A percentile compares a stretch with the other conserved stretches of the same genome.
phyloP scores from a whole-genome alignment of 2,113 vertebrate species.

The Bos indicus region DNA sequence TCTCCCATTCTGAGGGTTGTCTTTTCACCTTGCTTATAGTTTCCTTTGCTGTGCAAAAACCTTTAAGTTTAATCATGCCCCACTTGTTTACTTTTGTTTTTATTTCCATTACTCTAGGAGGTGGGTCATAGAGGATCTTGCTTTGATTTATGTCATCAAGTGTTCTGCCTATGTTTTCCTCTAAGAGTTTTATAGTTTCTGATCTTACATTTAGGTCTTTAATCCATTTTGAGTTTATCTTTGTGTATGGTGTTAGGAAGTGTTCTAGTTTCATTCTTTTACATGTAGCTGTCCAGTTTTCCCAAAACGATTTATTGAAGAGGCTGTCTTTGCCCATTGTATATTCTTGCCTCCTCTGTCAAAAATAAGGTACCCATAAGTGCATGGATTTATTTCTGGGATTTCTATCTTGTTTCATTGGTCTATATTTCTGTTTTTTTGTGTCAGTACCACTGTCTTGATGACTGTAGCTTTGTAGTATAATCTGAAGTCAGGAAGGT shows the following conservation, averaged over 20 bases:
- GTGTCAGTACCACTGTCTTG: background rate
- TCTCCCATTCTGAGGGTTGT: background rate
- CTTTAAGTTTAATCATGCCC: background rate
- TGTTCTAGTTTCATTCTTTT: background rate
- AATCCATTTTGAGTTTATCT: background rate
- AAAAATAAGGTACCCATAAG: background rate
- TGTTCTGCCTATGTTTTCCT: background rate
- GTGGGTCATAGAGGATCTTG: background rate
- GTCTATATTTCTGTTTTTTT: background rate
- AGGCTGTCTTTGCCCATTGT: background rate
- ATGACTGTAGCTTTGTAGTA: background rate
- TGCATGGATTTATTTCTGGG: background rate
- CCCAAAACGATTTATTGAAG: background rate
- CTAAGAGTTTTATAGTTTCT: background rate
- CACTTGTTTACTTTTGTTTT: background rate
- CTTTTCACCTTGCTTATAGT: background rate
- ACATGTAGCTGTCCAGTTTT: background rate
- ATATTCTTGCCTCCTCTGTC: background rate
- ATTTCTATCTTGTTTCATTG: background rate
- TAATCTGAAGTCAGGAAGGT: background rate
- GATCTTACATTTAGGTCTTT: background rate
- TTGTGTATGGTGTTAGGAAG: background rate
- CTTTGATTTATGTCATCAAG: background rate
- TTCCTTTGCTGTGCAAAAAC: background rate
- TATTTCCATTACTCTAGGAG: background rate